Conservation (phyloP, 2,888 invertebrate genomes). For the Bugulina stolonifera region DNA sequence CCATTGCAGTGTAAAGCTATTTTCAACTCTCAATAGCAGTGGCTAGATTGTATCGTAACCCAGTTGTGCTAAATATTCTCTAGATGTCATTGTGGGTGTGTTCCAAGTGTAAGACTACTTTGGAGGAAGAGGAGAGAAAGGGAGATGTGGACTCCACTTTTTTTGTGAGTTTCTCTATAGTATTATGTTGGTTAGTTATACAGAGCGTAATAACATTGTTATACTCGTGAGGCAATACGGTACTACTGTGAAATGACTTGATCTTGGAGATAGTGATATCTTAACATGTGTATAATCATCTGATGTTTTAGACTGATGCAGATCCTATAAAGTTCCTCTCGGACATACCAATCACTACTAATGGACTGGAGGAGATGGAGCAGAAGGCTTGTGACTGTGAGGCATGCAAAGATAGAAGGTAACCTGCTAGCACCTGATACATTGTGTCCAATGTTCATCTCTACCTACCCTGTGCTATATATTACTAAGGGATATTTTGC, state of each 20-base stretch:
- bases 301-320: not conserved
- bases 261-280: too few species aligned
- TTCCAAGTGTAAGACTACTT: conserved; percentile 42
- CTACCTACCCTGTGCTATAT: too few species aligned
- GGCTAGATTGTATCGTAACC: too few species aligned
- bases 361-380: not conserved
- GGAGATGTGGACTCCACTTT: conserved; percentile 32
- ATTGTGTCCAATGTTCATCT: not conserved
- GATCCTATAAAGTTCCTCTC: not conserved
- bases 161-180: conserved; percentile 29
- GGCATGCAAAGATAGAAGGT: conserved; percentile 45
- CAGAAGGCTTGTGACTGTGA: conserved; percentile 41
- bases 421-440: conserved; percentile 3
- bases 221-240: too few species aligned
- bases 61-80: too few species aligned
- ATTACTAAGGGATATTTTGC: too few species aligned
- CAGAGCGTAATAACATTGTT: too few species aligned
- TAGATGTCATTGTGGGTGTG: conserved; percentile 48
- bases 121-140: conserved; percentile 43
- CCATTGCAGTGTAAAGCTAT: too few species aligned
- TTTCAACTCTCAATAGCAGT: too few species aligned
- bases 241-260: too few species aligned
- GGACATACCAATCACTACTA: not conserved
- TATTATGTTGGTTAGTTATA: too few species aligned
- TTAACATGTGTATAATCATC: too few species aligned